Evolutionary conservation across 2,113 vertebrate species (phyloP).

Genomic region (Varanus komodoensis): DNA sequence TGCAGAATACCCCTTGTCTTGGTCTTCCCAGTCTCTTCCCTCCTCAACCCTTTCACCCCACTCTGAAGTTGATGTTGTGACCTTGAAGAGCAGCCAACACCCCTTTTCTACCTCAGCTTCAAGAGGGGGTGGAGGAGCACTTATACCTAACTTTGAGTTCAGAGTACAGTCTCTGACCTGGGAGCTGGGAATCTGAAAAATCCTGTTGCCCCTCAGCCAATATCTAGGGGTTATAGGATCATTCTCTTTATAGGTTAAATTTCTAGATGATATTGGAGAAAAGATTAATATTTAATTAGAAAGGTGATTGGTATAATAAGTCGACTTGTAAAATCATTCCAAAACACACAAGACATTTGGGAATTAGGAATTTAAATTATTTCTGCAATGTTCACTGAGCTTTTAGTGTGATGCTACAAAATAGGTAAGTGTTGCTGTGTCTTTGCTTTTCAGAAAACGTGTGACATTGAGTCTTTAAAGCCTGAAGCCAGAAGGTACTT

Average conservation of each 20-base stretch:
- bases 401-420: conserved; percentile 21
- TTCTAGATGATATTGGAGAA: conserved; percentile 22
- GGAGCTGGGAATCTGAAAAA: no score
- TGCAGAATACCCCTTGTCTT: no score
- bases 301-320: conserved; percentile 31
- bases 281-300: conserved; percentile 38
- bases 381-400: conserved; percentile 5
- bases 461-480: conserved; percentile 74
- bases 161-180: no score
- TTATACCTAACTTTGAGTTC: no score
- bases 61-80: no score
- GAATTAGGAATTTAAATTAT: conserved; percentile 37
- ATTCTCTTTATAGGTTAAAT: neutral
- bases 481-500: conserved; percentile 89
- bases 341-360: conserved; percentile 7
- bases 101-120: no score
- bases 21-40: no score
- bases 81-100: no score
- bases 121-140: no score
- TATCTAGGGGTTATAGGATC: no score
- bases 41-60: no score
- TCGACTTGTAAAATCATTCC: neutral
- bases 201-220: no score
- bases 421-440: conserved; percentile 43
- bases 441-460: conserved; percentile 82